Conservation (phyloP, 2,113 vertebrate genomes). For the Neotoma lepida region DNA sequence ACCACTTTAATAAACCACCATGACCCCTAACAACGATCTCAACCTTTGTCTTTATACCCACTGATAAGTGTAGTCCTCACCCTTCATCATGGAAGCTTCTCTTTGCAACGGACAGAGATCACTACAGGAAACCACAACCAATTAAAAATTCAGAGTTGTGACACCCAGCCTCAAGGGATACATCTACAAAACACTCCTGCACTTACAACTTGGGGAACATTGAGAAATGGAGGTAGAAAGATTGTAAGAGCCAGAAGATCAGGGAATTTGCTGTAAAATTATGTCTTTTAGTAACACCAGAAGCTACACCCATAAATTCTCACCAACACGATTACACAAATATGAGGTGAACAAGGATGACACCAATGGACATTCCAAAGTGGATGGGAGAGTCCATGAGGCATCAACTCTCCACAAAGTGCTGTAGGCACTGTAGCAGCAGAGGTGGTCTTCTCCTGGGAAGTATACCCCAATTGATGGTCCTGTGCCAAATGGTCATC, state of each 20-base stretch:
- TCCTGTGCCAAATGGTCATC: neutral
- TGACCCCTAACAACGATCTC: neutral
- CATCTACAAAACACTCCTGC: neutral
- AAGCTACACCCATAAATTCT: neutral
- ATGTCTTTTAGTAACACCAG: neutral
- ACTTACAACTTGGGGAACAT: neutral
- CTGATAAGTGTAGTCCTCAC: neutral
- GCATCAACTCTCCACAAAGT: neutral
- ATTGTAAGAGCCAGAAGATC: neutral
- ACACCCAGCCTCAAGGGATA: neutral
- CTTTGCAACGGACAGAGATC: neutral
- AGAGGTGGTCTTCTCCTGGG: neutral
- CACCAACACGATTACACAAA: no score
- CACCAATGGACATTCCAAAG: neutral
- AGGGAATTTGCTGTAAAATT: neutral
- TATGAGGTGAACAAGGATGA: neutral
- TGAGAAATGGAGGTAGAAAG: neutral
- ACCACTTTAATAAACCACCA: neutral
- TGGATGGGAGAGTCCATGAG: neutral
- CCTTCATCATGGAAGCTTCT: neutral
- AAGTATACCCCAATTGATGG: neutral
- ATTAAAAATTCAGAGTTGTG: neutral
- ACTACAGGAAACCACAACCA: neutral
- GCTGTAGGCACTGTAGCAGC: no score
- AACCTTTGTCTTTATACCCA: neutral